Percentiles rank a stretch among this genome's conserved stretches.
Evolutionary conservation across 1,140 invertebrate genomes (phyloP).

Genomic region (Drosophila pectinifera): DNA sequence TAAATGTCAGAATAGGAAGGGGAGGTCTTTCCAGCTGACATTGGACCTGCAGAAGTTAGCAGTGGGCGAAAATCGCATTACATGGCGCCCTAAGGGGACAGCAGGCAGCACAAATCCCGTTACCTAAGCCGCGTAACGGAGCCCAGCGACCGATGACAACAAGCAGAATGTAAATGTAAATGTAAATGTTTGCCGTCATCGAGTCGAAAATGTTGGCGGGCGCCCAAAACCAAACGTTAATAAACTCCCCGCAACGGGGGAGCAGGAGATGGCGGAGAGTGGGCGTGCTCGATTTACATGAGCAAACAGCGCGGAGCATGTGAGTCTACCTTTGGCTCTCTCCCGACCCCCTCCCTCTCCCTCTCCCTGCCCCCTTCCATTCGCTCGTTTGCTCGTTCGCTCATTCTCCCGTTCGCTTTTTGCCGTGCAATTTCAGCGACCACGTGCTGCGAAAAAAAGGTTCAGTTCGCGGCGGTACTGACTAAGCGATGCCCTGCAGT

Average conservation of each 20-base stretch:
- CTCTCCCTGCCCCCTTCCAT: neutral
- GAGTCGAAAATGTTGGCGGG: conserved; percentile 73
- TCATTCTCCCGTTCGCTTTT: neutral
- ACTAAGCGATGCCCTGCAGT: neutral
- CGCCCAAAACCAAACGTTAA: conserved; percentile 70
- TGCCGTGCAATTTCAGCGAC: conserved; percentile 28
- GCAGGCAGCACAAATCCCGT: conserved; percentile 9
- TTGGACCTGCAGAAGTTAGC: neutral
- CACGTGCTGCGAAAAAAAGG: conserved; percentile 19
- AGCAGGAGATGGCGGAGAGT: neutral
- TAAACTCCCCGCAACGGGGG: conserved; percentile 56
- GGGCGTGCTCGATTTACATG: conserved; percentile 71
- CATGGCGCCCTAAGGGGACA: neutral
- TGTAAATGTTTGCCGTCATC: conserved; percentile 81
- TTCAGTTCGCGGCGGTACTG: neutral
- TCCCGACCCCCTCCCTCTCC: neutral
- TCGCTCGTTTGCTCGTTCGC: neutral
- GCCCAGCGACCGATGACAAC: conserved; percentile 53
- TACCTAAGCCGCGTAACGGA: conserved; percentile 47
- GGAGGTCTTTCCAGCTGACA: neutral
- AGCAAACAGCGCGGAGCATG: conserved; percentile 59
- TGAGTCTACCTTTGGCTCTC: conserved; percentile 18
- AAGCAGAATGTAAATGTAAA: conserved; percentile 73
- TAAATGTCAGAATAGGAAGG: no score
- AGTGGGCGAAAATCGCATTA: conserved; percentile 2